Percentiles rank a stretch among this genome's conserved stretches.
Conservation (phyloP, 2,888 invertebrate species). For the Dioctria linearis region DNA sequence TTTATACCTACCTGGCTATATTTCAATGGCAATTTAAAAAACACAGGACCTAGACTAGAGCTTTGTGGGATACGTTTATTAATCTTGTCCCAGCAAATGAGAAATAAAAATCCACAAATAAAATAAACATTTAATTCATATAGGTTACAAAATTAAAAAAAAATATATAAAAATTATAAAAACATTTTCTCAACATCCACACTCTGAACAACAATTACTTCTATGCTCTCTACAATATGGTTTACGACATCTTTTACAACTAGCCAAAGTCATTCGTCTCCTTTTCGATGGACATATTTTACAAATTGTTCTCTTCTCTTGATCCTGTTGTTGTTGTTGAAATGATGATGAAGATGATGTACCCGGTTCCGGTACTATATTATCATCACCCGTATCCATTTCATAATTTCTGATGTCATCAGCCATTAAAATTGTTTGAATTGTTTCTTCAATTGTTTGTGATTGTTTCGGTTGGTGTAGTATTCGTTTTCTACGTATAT, state of each 20-base stretch:
- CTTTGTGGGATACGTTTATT: no score
- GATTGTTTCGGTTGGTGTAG: background rate
- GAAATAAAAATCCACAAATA: no score
- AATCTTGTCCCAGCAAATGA: no score
- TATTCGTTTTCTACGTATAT: background rate
- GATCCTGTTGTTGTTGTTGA: background rate
- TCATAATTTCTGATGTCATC: background rate
- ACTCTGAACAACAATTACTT: background rate
- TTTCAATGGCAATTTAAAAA: no score
- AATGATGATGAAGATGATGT: background rate
- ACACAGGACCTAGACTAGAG: no score
- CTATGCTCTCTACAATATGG: slow-evolving; percentile 5
- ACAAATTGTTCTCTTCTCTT: slow-evolving; percentile 3
- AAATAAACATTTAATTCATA: no score
- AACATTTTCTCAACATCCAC: background rate
- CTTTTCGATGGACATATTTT: background rate
- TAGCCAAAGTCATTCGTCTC: background rate
- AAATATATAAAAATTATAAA: no score
- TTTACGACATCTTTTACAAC: background rate
- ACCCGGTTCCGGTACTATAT: background rate
- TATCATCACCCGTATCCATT: background rate
- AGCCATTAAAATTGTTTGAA: background rate
- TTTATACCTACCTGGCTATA: no score
- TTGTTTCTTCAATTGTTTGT: background rate
- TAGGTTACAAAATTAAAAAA: no score